These are phyloP conservation scores for Drosophila sordidapex DNA, from an alignment of 2,888 invertebrate genomes.

Conservation along the genomic window DNA sequence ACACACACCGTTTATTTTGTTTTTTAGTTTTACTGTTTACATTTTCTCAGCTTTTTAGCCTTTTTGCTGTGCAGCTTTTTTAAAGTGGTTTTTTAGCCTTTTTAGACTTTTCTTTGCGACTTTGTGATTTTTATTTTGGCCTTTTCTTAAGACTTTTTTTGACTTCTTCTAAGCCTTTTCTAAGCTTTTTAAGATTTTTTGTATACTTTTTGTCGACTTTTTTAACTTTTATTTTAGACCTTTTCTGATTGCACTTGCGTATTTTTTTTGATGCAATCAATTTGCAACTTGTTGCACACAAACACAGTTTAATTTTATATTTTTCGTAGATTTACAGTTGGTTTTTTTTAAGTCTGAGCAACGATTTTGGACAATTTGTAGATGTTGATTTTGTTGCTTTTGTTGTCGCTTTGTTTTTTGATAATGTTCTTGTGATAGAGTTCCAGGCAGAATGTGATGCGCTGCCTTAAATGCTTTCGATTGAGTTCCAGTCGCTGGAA, in stretches of 20 bases:
- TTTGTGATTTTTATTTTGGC: neutral
- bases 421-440: conserved; percentile 78
- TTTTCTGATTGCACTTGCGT: conserved; percentile 37
- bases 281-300: conserved; percentile 46
- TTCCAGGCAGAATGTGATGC: conserved; percentile 70
- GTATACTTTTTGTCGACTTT: conserved; percentile 25
- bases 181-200: conserved; percentile 25
- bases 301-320: conserved; percentile 28
- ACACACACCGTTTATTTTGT: neutral
- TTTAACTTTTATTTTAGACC: conserved; percentile 20
- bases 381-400: conserved; percentile 53
- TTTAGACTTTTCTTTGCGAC: neutral
- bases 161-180: neutral
- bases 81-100: neutral
- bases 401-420: conserved; percentile 55
- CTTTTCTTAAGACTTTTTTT: neutral
- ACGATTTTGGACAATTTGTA: conserved; percentile 66
- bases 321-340: neutral
- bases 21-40: neutral
- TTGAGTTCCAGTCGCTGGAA: conserved; percentile 58
- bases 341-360: conserved; percentile 60
- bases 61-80: neutral
- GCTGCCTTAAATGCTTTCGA: conserved; percentile 66
- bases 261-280: neutral
- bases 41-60: neutral